phyloP scores from a whole-genome alignment of 2,797 vertebrate species.

The Rhadinocentrus ornatus region DNA sequence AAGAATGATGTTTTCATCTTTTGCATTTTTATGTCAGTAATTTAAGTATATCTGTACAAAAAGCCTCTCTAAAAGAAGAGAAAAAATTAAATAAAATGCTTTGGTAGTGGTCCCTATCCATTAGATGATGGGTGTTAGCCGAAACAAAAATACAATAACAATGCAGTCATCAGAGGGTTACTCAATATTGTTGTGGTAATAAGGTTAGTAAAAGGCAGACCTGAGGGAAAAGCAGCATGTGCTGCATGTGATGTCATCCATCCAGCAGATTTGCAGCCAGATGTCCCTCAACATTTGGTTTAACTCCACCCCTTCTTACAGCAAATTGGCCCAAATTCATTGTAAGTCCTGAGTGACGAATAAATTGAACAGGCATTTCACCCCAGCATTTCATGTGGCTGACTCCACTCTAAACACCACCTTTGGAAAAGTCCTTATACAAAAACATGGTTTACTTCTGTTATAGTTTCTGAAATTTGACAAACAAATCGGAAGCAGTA shows the following conservation, averaged over 20 bases:
- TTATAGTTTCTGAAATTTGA: not conserved
- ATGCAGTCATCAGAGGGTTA: conserved; percentile 33
- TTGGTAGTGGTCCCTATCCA: conserved; percentile 7
- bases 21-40: not conserved
- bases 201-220: conserved; percentile 35
- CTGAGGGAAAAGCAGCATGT: conserved; percentile 30
- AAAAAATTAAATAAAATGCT: not conserved
- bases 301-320: conserved; percentile 46
- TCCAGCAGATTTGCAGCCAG: conserved; percentile 63
- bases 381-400: conserved; percentile 23
- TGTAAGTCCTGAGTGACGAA: conserved; percentile 20
- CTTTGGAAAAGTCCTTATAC: not conserved
- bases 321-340: conserved; percentile 44
- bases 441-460: not conserved
- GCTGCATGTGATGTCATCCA: conserved; percentile 64
- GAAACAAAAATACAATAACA: conserved; percentile 36
- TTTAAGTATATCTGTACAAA: not conserved
- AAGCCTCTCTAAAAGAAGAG: not conserved
- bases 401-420: conserved; percentile 28
- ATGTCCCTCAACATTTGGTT: conserved; percentile 49
- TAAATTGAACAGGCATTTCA: conserved; percentile 47
- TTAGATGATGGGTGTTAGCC: conserved; percentile 32
- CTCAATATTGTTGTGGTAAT: conserved; percentile 19
- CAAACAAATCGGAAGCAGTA: not conserved
- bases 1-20: not conserved